Conservation (phyloP, 2,888 invertebrate genomes). For the Drosophila pseudotakahashii region DNA sequence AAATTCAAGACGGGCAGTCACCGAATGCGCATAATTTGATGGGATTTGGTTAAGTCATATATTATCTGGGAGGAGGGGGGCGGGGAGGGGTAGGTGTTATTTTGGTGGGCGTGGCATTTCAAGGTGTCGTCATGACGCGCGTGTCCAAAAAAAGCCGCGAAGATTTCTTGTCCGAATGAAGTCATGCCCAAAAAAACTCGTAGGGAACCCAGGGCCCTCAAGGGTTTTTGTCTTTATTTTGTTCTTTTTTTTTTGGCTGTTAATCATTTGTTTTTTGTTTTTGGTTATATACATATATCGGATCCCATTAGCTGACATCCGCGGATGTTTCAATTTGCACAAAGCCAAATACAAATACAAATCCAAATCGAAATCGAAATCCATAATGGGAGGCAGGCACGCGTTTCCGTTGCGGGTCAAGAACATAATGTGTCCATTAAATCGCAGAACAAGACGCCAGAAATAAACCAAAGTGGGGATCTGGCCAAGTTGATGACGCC, state of each 20-base stretch:
- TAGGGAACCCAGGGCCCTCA: constrained; percentile 1
- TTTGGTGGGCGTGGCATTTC: constrained; percentile 43
- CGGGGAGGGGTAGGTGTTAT: neutral
- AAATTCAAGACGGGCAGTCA: constrained; percentile 71
- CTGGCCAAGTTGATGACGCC: constrained; percentile 11
- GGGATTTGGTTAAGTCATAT: constrained; percentile 76
- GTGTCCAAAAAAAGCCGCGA: constrained; percentile 23
- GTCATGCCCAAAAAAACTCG: constrained; percentile 34
- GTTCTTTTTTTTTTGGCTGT: constrained; percentile 12
- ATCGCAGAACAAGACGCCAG: constrained; percentile 18
- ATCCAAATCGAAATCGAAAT: constrained; percentile 16
- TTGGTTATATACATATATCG: constrained; percentile 22
- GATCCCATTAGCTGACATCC: constrained; percentile 34
- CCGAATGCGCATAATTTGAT: constrained; percentile 73
- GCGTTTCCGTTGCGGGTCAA: constrained; percentile 60
- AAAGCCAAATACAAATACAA: constrained; percentile 17
- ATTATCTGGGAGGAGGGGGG: constrained; percentile 10
- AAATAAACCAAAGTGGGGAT: constrained; percentile 2
- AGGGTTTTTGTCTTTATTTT: constrained; percentile 9
- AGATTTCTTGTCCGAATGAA: constrained; percentile 37
- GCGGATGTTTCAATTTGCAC: constrained; percentile 52
- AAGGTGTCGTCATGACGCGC: constrained; percentile 43
- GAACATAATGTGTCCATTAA: constrained; percentile 64
- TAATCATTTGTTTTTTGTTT: constrained; percentile 20
- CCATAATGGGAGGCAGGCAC: constrained; percentile 63